Base-by-base conservation (phyloP, 2,113 vertebrate genomes). In the Cricetomys ansorgei region DNA sequence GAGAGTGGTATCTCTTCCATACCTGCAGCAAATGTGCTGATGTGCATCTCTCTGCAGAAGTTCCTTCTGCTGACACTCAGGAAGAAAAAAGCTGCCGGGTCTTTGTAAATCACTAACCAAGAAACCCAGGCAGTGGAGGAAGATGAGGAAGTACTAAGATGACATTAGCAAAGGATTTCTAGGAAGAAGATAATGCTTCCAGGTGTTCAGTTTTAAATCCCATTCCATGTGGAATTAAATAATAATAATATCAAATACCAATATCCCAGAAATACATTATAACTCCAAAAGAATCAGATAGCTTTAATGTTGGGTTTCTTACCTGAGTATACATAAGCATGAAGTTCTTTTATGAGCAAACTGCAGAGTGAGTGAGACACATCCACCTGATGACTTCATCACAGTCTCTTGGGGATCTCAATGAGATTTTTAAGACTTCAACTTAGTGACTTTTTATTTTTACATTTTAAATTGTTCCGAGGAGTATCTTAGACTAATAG, bases 381-480 rank as follows among this genome's bases (percentile, higher is more conserved):
- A 95, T 67, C 72, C 87, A 57, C 27, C 84, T 50, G 83, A 70
- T 43, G 95, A 75, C 43, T 91, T 95, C 29, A 83, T 65, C 80
- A 57, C 77, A 85, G 67, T 88, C 90, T 76, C 85, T 84, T 25
- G 10, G 29, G 37, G 19, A 27, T 89, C 40, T 80, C 43, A 29
- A 64, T 92, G 67, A 89, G 65, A 83, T 88, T 89, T 92, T 91
- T 53, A 70, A 96, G 86, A 87, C 72, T 80, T 88, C 34, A 40
- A 57, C 85, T 89, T 95, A 29, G 19, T 93, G 84, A 94, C 13
- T 89, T 88, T 43, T 94, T 62, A 80, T 92, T 92, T 89, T n/a
- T 76, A 92, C 55, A 84, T 94, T 93, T 96, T 86, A 95, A 88
- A 81, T 92, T 92, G 67, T 92, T 94, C 57, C 79, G 59, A 96